Evolutionary conservation across 2,797 vertebrate species (phyloP).

Genomic region (Bradypodion pumilum): DNA sequence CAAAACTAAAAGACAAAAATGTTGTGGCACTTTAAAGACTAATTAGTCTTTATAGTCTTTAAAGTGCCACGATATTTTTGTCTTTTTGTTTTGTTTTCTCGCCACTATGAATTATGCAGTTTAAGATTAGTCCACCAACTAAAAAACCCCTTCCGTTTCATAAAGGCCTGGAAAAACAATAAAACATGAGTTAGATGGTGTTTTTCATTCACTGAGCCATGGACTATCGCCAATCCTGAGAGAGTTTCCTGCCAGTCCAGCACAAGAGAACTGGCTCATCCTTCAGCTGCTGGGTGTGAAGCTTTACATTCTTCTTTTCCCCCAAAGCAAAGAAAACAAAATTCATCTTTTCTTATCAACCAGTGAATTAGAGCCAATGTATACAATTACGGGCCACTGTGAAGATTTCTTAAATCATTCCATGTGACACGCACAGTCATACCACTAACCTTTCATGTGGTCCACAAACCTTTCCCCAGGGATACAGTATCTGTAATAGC

Average conservation of each 20-base stretch:
- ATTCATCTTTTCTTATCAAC: neutral
- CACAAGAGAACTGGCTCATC: conserved; percentile 15
- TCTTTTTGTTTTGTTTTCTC: too few species aligned
- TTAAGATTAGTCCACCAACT: conserved; percentile 34
- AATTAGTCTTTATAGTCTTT: too few species aligned
- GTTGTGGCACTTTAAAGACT: too few species aligned
- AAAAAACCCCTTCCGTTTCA: conserved; percentile 21
- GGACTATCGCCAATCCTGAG: conserved; percentile 5
- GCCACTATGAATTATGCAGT: conserved; percentile 27
- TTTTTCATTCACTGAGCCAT: conserved; percentile 20
- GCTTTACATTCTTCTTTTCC: neutral
- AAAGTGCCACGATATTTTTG: too few species aligned
- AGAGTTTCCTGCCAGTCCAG: conserved; percentile 9
- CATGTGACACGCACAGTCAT: neutral
- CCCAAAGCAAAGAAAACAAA: conserved; percentile 14
- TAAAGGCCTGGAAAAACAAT: conserved; percentile 26
- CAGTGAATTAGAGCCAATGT: neutral
- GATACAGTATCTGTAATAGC: neutral
- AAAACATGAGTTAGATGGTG: neutral
- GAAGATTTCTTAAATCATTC: neutral
- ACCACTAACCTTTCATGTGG: neutral
- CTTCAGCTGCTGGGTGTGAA: conserved; percentile 15
- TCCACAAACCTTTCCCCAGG: neutral
- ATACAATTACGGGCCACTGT: neutral
- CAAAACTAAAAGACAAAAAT: too few species aligned